Evolutionary conservation across 1,140 invertebrate species (phyloP), one percentile per base, ranked within the genome.

Genomic region (Tribolium madens): DNA sequence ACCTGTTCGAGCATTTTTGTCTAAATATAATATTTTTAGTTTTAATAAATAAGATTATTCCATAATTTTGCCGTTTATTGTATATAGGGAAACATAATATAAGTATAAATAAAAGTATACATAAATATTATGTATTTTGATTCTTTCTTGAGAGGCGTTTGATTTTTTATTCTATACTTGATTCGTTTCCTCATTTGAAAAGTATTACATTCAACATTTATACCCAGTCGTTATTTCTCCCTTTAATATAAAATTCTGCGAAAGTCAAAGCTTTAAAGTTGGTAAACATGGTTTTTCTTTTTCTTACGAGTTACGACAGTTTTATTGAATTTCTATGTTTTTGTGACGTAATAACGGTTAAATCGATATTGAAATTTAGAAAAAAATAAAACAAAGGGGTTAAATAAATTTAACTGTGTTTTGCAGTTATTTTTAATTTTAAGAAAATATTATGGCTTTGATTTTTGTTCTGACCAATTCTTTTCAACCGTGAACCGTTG

Each of bases 261-360:
- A 36, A 64, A 21, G 26, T 64, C 57, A 33, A 33, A 64, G 33
- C 57, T 64, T 64, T 64, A 26, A 64, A 64, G 57, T 64, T 33
- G 26, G 57, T 33, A 64, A 21, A 12, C 26, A 64, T 42, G 57
- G 21, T 64, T 33, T 64, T 33, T 26, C 12, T 17, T 21, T 10
- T 64, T 64, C 57, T 33, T 3, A 64, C 57, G 21, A 64, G 26
- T 33, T 3, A 64, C 57, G 21, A 64, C 21, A 13, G 10, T 64
- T 57, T 57, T 57, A 57, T 26, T 57, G 57, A 64, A 64, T 64
- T 31, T 57, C 21, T 26, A 12, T 36, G 26, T 26, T 64, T 42
- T 33, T n/a, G 5, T 60, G 10, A 33, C 9, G 31, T 31, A 33
- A 33, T 4, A 64, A 64, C 57, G 10, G 57, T 5, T 9, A 10